These are phyloP conservation scores for Leptopilina clavipes DNA, from an alignment of 1,140 invertebrate genomes.

Conservation along the genomic window DNA sequence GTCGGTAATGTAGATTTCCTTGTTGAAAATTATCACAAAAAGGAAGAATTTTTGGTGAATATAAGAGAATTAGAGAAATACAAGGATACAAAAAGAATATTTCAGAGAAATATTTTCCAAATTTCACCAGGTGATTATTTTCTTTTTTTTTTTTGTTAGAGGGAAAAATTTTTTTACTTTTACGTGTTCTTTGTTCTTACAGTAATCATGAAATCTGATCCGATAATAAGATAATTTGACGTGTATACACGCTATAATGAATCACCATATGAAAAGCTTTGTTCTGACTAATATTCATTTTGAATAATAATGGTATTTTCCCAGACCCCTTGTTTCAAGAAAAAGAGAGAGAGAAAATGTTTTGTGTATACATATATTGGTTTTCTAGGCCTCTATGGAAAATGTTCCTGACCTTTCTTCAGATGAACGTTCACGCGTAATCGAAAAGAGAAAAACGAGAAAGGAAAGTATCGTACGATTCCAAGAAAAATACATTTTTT, in stretches of 20 bases:
- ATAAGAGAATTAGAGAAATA: no score
- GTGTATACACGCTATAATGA: neutral
- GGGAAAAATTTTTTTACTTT: slow-evolving; percentile 36
- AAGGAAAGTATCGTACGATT: slow-evolving; percentile 20
- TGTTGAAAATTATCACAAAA: no score
- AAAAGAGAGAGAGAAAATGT: neutral
- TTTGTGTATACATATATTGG: neutral
- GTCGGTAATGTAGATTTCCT: no score
- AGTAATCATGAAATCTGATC: slow-evolving; percentile 15
- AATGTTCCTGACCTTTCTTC: slow-evolving; percentile 34
- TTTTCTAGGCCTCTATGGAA: slow-evolving; percentile 15
- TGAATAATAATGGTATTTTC: slow-evolving; percentile 12
- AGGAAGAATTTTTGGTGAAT: no score
- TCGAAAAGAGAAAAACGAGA: slow-evolving; percentile 25
- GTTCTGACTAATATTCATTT: neutral
- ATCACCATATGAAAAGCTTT: slow-evolving; percentile 11
- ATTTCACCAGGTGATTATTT: slow-evolving; percentile 19
- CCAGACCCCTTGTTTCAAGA: slow-evolving; percentile 30
- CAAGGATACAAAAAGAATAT: no score
- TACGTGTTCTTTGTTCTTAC: slow-evolving; percentile 28
- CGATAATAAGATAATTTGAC: slow-evolving; percentile 17
- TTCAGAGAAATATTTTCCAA: neutral
- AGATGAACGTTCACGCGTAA: slow-evolving; percentile 30
- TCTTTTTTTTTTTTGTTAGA: slow-evolving; percentile 36
- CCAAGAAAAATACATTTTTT: neutral